Base-by-base conservation (phyloP, 2,113 vertebrate species). In the Orycteropus afer region DNA sequence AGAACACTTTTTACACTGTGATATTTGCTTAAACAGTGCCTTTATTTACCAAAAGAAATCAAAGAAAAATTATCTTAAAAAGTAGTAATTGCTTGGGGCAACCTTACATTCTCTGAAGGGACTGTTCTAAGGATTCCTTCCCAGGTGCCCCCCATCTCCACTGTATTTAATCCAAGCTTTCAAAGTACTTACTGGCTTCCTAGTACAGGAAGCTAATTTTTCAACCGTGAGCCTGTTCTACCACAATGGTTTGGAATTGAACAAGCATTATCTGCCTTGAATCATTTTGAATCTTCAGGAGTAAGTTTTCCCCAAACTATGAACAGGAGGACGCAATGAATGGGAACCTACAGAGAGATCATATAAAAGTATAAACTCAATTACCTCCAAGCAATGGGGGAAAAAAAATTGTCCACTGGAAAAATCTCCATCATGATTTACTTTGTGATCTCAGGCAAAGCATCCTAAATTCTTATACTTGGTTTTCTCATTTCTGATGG, bases 111-210 rank as follows among this genome's bases (percentile, higher is more conserved):
- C 22, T 47, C 74, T 8, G 6, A 53, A 51, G 42, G 20, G 11
- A 78, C 7, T 77, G 20, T 22, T 51, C 37, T 67, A 25, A 5
- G 27, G 20, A 14, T 47, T 83, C 4, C 18, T 61, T 2, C 29
- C 32, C 5, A 59, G 6, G 1, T 10, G 2, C 3, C 18, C 1
- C 23, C 9, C 8, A 15, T 9, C 9, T 14, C 18, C 1, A 29
- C 29, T 20, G 15, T 69, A 12, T 37, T 80, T 74, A 27, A 34
- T 49, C 47, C 73, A 51, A 86, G 25, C 1, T 61, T 84, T 27
- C 34, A 88, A 85, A 53, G 49, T n/a, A 57, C 25, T 49, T 49
- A 25, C 65, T 67, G n/a, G 25, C 25, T 76, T 90, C 55, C 15
- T 71, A 17, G 1, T 53, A 40, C 6, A 55, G 47, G 34, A 25